Base-by-base conservation (phyloP, 2,888 invertebrate genomes). In the Antitype chi region DNA sequence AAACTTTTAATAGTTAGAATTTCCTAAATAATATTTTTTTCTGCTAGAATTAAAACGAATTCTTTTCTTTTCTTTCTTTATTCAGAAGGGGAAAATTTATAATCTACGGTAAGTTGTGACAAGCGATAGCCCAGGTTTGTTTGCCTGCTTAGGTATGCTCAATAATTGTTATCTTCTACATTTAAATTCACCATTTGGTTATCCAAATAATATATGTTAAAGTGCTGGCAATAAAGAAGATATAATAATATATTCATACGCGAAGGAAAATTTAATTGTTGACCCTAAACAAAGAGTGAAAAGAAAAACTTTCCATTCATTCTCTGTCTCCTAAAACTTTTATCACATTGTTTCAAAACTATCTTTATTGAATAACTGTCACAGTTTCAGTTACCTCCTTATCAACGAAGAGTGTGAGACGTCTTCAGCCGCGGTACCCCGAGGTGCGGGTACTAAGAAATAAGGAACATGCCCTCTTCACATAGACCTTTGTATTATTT, bases 381-480 rank as follows among this genome's bases (percentile, higher is more conserved):
- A 63, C 70, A 73, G 25, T 74, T 47, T 23, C 70, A 81, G 52
- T 8, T 67, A 23, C 88, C 17, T 38, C 81, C 23, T 73, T 88
- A 60, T 85, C 69, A 63, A 1, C 15, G n/a, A 53, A 57, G 78
- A 71, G 69, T 81, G 84, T 60, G 78, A 78, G 89, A 84, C 89
- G 89, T 91, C 94, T 93, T 93, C 86, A 90, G 90, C 87, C 88
- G 86, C 86, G 86, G 87, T 91, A 91, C 90, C 93, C 92, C 75
- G 92, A 94, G 94, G 94, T 94, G 93, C 91, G 93, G 93, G 90
- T 80, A 88, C 90, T 87, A 94, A 94, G 94, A 93, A 94, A 94
- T 93, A 93, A 92, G 93, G 91, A 92, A 91, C 90, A 91, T 86
- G 86, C 85, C 87, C 87, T 88, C 85, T 84, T 76, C 38, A 66